Base-by-base conservation (phyloP, 2,797 vertebrate genomes). In the Todus mexicanus region DNA sequence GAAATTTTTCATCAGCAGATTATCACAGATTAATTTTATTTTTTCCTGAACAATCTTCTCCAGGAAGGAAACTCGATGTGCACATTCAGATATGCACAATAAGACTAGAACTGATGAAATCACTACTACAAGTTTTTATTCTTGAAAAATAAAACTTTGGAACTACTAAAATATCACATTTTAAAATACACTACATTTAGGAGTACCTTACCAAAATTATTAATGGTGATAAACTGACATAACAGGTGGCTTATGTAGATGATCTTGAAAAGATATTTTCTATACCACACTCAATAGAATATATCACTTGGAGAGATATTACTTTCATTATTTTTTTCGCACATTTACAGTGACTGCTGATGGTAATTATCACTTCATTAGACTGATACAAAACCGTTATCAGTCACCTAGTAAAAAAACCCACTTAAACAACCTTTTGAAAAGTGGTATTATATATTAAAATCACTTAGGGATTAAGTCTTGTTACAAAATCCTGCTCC, bases 271-370 rank as follows among this genome's bases (percentile, higher is more conserved):
- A 71, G 20, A 43, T 5, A 13, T 23, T 13, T 64, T 26, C 40
- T 48, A 7, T 5, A 15, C 40, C 78, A 50, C 19, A 29, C 33
- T 29, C 53, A 79, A 17, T 74, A 68, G 73, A 76, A 17, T 17
- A 17, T 17, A 22, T 37, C 57, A 33, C 74, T 57, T 50, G 50
- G 27, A 48, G 70, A 48, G 59, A 70, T 84, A 87, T 51, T 72
- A 50, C 78, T 73, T 37, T 60, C 17, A 7, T 33, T 90, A 69
- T 84, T 93, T 75, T 92, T 84, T 94, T 75, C 68, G 11, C 91
- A 86, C 90, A 86, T 91, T 89, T 90, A 53, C 73, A 87, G 37
- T 80, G 73, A 82, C 45, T 69, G 40, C 54, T 43, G 63, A 53
- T 37, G 13, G 29, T 13, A 88, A 90, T 56, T 87, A 66, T 59